Percentiles rank a stretch among this genome's conserved stretches.
phyloP scores from a whole-genome alignment of 92 coral and sea anemone species.

The Pocillopora grandis region DNA sequence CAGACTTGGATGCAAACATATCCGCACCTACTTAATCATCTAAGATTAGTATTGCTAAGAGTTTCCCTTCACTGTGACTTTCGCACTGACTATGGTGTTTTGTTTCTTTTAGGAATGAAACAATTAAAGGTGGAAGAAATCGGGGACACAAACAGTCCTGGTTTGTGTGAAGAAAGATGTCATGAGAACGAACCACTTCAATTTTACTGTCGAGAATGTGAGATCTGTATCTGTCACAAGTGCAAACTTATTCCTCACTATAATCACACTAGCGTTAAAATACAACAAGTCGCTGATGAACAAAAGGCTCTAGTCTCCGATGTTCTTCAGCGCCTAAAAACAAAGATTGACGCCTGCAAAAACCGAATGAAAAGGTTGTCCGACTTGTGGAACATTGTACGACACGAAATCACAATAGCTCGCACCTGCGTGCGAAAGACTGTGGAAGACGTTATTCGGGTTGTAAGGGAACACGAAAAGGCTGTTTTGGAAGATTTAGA shows the following conservation, averaged over 20 bases:
- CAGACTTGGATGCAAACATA: too few species aligned
- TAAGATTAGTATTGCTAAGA: too few species aligned
- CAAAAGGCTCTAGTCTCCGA: neutral
- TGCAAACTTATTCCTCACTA: conserved; percentile 4
- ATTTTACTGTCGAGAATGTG: conserved; percentile 18
- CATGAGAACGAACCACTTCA: conserved; percentile 18
- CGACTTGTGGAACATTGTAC: neutral
- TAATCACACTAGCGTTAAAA: conserved; percentile 15
- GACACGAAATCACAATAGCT: conserved; percentile 5
- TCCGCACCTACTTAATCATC: too few species aligned
- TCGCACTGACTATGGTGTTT: neutral
- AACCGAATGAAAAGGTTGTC: neutral
- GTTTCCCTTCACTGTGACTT: too few species aligned
- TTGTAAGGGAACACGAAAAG: conserved; percentile 19
- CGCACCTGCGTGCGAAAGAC: conserved; percentile 4
- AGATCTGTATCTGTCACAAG: conserved; percentile 26
- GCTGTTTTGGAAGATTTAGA: conserved; percentile 1
- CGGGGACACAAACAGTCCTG: neutral
- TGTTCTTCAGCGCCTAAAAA: neutral
- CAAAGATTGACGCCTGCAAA: neutral
- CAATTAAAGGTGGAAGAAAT: neutral
- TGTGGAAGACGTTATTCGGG: conserved; percentile 23
- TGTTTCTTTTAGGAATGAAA: neutral
- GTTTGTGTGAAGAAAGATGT: neutral
- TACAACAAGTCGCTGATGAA: conserved; percentile 17